A percentile compares a stretch with the other conserved stretches of the same genome.
phyloP scores from a whole-genome alignment of 2,113 vertebrate genomes.

The Myrmecobius fasciatus region DNA sequence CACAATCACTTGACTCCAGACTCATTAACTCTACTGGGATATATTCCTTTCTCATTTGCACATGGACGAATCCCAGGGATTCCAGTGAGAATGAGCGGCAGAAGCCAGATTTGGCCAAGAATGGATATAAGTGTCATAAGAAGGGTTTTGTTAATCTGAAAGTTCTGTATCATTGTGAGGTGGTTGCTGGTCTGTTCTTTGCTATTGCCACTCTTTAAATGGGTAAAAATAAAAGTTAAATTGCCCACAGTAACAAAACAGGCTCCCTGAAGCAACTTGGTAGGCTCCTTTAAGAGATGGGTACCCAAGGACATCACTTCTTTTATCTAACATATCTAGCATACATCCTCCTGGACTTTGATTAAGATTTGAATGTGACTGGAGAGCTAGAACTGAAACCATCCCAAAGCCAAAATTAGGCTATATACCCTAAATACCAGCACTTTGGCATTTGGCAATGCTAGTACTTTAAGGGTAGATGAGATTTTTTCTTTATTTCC shows the following conservation, averaged over 20 bases:
- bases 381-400: not conserved
- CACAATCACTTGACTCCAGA: not conserved
- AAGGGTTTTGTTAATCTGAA: not conserved
- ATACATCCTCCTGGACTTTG: not conserved
- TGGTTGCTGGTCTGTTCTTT: not conserved
- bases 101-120: not conserved
- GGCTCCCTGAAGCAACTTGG: not conserved
- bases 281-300: not conserved
- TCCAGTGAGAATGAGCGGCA: not conserved
- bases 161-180: not conserved
- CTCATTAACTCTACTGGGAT: slow-evolving; percentile 30
- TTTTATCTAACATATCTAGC: not conserved
- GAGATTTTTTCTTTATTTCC: not conserved
- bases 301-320: not conserved
- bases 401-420: not conserved
- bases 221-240: not conserved
- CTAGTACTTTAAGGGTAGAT: not conserved
- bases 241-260: not conserved
- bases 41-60: slow-evolving; percentile 7
- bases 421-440: not conserved
- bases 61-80: not conserved
- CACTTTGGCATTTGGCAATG: too few relatives aligned
- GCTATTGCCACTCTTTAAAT: not conserved
- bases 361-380: not conserved
- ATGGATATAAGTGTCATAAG: not conserved